Evolutionary conservation across 2,888 invertebrate genomes (phyloP).

Genomic region (Neelides folsomi): DNA sequence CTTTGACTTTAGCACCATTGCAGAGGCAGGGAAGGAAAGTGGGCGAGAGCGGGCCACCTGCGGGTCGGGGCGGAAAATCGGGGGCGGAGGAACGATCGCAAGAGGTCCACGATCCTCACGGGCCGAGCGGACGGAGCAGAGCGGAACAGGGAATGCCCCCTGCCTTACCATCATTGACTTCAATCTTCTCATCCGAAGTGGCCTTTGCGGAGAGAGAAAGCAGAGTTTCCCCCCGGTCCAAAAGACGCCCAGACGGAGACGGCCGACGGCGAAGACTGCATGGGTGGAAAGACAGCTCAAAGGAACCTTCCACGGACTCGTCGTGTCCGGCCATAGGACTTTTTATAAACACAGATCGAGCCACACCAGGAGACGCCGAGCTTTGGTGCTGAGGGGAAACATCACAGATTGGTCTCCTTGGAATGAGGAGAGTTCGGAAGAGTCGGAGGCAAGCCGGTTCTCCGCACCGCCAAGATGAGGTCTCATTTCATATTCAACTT

Average conservation of each 20-base stretch:
- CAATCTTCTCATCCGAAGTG: slow-evolving; percentile 52
- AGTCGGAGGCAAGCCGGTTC: slow-evolving; percentile 6
- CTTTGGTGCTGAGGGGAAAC: slow-evolving; percentile 22
- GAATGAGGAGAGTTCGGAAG: slow-evolving; percentile 23
- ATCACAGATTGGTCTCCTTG: slow-evolving; percentile 31
- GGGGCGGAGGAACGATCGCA: slow-evolving; percentile 33
- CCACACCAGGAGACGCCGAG: slow-evolving; percentile 18
- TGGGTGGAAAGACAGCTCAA: neutral
- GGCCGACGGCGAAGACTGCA: neutral
- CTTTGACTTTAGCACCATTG: slow-evolving; percentile 28
- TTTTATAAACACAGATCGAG: neutral
- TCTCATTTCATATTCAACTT: no score
- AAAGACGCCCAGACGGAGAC: neutral
- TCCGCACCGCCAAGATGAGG: no score
- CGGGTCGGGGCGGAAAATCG: slow-evolving; percentile 34
- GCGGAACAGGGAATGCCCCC: slow-evolving; percentile 42
- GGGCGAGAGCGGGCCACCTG: neutral
- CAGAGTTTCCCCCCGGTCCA: neutral
- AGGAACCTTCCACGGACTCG: neutral
- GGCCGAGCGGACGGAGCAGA: slow-evolving; percentile 12
- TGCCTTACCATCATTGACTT: slow-evolving; percentile 58
- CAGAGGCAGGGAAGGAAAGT: neutral
- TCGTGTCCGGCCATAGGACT: neutral
- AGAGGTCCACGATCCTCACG: slow-evolving; percentile 6
- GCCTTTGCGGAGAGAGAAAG: slow-evolving; percentile 39